These are phyloP conservation scores for Amazona finschi DNA, from an alignment of 2,797 vertebrate genomes.

Conservation along the genomic window DNA sequence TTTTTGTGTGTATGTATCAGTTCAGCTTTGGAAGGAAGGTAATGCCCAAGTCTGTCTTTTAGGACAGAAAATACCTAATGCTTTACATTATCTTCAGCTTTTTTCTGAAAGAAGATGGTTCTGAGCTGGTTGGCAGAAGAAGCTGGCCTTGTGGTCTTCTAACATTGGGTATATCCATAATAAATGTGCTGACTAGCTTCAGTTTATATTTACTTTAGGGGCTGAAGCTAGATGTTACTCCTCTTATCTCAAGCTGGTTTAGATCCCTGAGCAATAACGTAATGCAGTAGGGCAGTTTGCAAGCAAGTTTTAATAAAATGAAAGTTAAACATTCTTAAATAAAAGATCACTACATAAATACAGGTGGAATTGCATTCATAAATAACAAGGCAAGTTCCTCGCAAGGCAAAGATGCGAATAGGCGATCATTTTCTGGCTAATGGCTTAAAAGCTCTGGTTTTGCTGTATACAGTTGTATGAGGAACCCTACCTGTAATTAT, in stretches of 20 bases:
- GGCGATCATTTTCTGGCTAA: background rate
- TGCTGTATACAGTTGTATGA: background rate
- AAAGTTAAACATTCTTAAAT: background rate
- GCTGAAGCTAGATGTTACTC: background rate
- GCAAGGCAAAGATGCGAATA: background rate
- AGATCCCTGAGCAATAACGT: background rate
- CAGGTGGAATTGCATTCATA: background rate
- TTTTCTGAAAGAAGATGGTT: background rate
- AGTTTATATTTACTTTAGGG: background rate
- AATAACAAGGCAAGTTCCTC: background rate
- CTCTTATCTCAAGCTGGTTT: background rate
- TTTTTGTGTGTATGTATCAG: background rate
- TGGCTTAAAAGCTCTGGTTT: background rate
- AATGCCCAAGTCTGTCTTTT: background rate
- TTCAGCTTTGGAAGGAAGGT: background rate
- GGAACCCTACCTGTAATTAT: background rate
- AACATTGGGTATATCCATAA: background rate
- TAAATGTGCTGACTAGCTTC: background rate
- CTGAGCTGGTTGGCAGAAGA: background rate
- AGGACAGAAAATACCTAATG: background rate
- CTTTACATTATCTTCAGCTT: background rate
- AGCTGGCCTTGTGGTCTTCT: background rate
- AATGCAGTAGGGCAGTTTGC: background rate
- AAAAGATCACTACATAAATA: background rate
- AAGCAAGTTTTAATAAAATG: background rate